Conservation (phyloP, 2,888 invertebrate species). For the Catocala fraxini region DNA sequence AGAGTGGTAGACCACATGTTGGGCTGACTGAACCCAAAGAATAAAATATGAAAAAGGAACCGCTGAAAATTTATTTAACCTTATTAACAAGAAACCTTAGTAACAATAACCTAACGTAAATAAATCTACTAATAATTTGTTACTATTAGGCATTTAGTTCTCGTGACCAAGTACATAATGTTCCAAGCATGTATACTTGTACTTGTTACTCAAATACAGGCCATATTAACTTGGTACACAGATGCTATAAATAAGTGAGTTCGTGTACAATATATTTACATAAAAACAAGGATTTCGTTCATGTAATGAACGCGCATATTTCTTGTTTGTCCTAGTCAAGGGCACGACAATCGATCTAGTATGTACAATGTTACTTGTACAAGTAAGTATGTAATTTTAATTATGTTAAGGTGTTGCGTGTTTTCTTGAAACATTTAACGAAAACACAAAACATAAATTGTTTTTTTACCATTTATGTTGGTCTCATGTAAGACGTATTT, state of each 20-base stretch:
- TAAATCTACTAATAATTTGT: constrained; percentile 10
- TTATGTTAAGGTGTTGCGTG: not conserved
- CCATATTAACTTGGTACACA: not conserved
- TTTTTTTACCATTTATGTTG: too few relatives aligned
- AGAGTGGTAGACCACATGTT: too few relatives aligned
- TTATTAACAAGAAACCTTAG: not conserved
- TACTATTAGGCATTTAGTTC: constrained; percentile 4
- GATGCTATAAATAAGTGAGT: constrained; percentile 20
- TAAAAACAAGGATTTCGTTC: constrained; percentile 16
- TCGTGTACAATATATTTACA: constrained; percentile 12
- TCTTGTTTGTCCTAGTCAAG: constrained; percentile 29
- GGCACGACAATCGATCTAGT: constrained; percentile 29
- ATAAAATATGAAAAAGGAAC: too few relatives aligned
- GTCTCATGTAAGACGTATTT: too few relatives aligned
- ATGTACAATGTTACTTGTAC: constrained; percentile 3
- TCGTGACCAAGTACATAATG: constrained; percentile 9
- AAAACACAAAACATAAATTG: too few relatives aligned
- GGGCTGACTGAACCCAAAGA: too few relatives aligned
- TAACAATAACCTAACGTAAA: not conserved
- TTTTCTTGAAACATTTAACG: too few relatives aligned
- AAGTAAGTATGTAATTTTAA: constrained; percentile 1
- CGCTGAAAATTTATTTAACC: not conserved
- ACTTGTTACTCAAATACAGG: not conserved
- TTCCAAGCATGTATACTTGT: not conserved
- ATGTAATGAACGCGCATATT: constrained; percentile 28